Conservation (phyloP, 2,888 invertebrate genomes). For the Hydrotaea cyrtoneurina region DNA sequence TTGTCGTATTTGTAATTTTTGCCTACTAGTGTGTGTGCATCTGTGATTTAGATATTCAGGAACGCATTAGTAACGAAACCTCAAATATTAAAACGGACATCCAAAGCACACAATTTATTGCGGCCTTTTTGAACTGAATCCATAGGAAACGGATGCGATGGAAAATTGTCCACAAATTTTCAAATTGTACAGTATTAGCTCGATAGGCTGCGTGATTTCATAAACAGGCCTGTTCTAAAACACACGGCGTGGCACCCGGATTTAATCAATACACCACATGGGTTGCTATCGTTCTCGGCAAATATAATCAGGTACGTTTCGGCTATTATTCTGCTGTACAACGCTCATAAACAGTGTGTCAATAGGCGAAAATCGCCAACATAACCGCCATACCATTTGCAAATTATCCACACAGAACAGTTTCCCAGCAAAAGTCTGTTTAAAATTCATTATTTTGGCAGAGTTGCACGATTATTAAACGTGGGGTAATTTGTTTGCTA, state of each 20-base stretch:
- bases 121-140: background rate
- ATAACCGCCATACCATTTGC: too few relatives aligned
- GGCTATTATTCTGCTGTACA: too few relatives aligned
- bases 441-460: background rate
- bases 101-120: constrained; percentile 27
- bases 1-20: too few relatives aligned
- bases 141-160: constrained; percentile 17
- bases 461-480: too few relatives aligned
- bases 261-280: too few relatives aligned
- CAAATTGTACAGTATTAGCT: background rate
- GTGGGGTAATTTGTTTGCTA: too few relatives aligned
- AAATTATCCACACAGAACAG: background rate
- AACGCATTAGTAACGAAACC: constrained; percentile 35
- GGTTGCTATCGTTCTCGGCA: too few relatives aligned
- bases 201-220: background rate
- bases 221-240: background rate
- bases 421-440: background rate
- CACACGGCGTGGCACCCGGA: background rate
- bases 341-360: too few relatives aligned
- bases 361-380: too few relatives aligned
- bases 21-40: background rate
- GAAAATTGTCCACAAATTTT: constrained; percentile 11
- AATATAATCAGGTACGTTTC: too few relatives aligned
- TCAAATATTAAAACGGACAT: constrained; percentile 34
- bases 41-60: background rate